Conservation (phyloP, 2,113 vertebrate genomes). For the Micronycteris hirsuta region DNA sequence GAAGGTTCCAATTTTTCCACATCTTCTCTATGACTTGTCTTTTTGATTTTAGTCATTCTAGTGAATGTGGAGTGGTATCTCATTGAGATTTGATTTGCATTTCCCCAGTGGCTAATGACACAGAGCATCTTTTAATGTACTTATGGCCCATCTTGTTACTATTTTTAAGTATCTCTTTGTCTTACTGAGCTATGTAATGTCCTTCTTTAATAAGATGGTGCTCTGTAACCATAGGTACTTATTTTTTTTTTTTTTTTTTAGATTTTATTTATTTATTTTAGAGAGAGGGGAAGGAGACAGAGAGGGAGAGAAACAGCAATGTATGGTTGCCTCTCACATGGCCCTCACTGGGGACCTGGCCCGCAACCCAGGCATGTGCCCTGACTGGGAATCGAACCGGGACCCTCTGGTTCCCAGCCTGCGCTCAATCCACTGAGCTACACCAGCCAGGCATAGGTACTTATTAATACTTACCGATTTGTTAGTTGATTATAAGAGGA, state of each 20-base stretch:
- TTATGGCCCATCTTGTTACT: conserved; percentile 5
- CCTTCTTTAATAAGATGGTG: conserved; percentile 1
- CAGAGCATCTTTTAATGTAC: background rate
- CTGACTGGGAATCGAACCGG: too few species aligned
- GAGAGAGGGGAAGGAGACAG: too few species aligned
- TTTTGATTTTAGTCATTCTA: background rate
- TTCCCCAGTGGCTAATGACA: background rate
- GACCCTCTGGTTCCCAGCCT: too few species aligned
- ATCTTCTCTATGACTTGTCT: background rate
- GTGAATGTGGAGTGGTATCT: background rate
- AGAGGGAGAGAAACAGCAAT: too few species aligned
- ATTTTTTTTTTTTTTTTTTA: too few species aligned
- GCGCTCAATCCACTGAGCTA: too few species aligned
- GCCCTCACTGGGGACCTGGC: too few species aligned
- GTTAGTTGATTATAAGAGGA: conserved; percentile 4
- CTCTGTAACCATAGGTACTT: background rate
- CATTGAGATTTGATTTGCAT: background rate
- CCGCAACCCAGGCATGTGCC: too few species aligned
- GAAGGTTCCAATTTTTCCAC: background rate
- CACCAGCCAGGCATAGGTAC: too few species aligned
- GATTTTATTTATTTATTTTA: too few species aligned
- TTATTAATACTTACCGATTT: conserved; percentile 21
- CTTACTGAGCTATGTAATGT: background rate
- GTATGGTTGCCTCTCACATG: too few species aligned
- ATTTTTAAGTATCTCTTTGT: background rate